Evolutionary conservation across 2,797 vertebrate genomes (phyloP).

Genomic region (Acestrorhynchus altus): DNA sequence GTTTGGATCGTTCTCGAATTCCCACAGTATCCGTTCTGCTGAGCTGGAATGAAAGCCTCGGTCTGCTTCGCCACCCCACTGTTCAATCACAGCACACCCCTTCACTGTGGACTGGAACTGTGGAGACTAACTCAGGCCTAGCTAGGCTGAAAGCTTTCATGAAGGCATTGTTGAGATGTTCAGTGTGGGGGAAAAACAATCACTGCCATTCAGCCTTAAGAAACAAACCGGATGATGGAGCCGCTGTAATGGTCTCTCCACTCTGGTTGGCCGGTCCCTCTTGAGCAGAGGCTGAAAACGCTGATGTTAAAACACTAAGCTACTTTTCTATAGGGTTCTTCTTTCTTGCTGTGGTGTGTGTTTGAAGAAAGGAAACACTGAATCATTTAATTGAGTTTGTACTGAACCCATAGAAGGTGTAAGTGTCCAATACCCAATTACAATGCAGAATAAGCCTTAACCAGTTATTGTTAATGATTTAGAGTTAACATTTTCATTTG

Average conservation of each 20-base stretch:
- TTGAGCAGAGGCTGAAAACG: background rate
- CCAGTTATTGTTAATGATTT: no score
- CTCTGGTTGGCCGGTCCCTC: background rate
- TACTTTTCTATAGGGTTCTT: background rate
- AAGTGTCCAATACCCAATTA: no score
- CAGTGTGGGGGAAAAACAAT: slow-evolving; percentile 5
- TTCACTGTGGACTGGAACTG: background rate
- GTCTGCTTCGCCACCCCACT: background rate
- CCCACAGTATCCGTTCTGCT: background rate
- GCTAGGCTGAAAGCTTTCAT: background rate
- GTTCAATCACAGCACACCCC: background rate
- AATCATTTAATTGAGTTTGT: no score
- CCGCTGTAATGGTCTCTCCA: background rate
- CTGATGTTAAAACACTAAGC: background rate
- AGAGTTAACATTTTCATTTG: no score
- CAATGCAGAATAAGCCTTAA: no score
- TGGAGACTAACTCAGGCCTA: background rate
- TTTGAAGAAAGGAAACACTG: no score
- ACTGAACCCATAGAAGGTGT: no score
- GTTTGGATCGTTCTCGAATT: background rate
- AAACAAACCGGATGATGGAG: background rate
- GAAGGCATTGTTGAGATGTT: background rate
- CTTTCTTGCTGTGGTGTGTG: no score
- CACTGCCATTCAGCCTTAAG: background rate
- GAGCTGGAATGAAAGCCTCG: background rate